Evolutionary conservation across 1,140 invertebrate species (phyloP), one percentile per base, ranked within the genome.

Genomic region (Nephotettix cincticeps): DNA sequence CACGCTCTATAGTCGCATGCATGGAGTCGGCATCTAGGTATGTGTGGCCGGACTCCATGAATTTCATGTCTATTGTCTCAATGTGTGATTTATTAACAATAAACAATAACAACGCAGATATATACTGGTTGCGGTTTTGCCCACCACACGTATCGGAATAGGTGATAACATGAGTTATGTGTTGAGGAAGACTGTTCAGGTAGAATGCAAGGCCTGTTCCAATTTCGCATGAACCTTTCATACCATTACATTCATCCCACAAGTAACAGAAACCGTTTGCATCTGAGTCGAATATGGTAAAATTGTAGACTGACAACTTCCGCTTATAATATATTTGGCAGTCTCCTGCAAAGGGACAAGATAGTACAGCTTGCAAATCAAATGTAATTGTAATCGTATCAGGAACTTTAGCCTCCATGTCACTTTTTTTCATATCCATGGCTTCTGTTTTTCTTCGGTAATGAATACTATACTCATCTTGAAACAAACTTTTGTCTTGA

Each of bases 1-100:
- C 69, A 66, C 65, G 61, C 68, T 78, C 74, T 58, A 79, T 78
- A 17, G 69, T 63, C 36, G 69, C 74, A 69, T 83, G 81, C 9
- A 81, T 77, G 9, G 75, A 76, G 71, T 83, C 81, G 64, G 76
- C 77, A 64, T 83, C 81, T 78, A 82, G 82, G 61, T 81, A 80
- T 23, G 79, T 81, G 68, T 83, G 81, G 6, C 81, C 81, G 32
- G 74, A 75, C 72, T 79, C 78, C 17, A 83, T 70, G 75, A 74
- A 83, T 71, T 82, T 83, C 72, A 73, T 14, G 29, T 73, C 69
- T 36, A 70, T 67, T n/a, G 54, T 71, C 36, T 61, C 29, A 30
- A 70, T 61, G 45, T 32, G 36, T 11, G 43, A 27, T n/a, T 47
- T 71, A 19, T 68, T 66, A n/a, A 71, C 70, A 9, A 30, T 45